Conservation (phyloP, 2,888 invertebrate species). For the Sphaerolaimus hirsutus region DNA sequence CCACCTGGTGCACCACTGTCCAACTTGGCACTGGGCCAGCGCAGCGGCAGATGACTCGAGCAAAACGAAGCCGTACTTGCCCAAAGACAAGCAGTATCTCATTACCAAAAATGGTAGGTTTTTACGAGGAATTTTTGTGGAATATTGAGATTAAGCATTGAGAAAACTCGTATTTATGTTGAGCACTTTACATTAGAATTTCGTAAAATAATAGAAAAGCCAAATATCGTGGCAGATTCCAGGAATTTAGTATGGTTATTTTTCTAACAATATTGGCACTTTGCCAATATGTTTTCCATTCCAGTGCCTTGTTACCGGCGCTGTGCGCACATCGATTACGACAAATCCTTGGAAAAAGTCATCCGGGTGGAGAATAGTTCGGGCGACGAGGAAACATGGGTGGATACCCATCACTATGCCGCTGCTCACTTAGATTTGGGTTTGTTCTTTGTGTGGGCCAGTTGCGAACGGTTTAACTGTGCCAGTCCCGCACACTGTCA, state of each 20-base stretch:
- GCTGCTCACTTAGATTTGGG: background rate
- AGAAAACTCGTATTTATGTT: too few species aligned
- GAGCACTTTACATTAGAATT: too few species aligned
- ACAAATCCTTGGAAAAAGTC: constrained; percentile 64
- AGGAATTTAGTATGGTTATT: too few species aligned
- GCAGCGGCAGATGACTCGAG: constrained; percentile 48
- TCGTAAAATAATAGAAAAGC: too few species aligned
- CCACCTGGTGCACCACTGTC: constrained; percentile 91
- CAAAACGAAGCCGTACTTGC: constrained; percentile 62
- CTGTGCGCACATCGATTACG: constrained; percentile 78
- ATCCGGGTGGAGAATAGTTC: constrained; percentile 29
- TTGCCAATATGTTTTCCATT: background rate
- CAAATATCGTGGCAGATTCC: too few species aligned
- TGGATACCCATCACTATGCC: constrained; percentile 73
- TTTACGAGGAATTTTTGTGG: too few species aligned
- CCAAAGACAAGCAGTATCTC: constrained; percentile 76
- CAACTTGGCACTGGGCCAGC: constrained; percentile 92
- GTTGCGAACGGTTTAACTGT: background rate
- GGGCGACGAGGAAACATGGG: constrained; percentile 40
- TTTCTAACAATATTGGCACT: background rate
- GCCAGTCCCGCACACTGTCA: background rate
- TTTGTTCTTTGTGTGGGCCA: background rate
- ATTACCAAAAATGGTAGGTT: constrained; percentile 54
- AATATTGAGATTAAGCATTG: too few species aligned
- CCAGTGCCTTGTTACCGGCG: constrained; percentile 73